Base-by-base conservation (phyloP, 1,140 invertebrate species). In the Parapsyche elsis region DNA sequence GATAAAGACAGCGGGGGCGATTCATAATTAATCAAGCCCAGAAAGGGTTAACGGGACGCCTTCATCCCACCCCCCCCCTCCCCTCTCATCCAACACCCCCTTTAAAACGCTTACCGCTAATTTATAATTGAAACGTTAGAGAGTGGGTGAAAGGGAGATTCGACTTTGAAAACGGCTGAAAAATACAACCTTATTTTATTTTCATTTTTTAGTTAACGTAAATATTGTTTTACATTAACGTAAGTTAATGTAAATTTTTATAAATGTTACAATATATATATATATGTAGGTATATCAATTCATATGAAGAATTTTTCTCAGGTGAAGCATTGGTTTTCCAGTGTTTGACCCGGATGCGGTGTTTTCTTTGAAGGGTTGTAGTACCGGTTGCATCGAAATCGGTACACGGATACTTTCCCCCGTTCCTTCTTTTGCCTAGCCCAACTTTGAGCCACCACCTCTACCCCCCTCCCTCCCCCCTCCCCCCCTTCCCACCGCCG, bases 1-100 rank as follows among this genome's bases (percentile, higher is more conserved):
- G 75, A 80, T 80, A 80, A 82, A 82, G 78, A 80, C 78, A 76
- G 81, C 73, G 71, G 79, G 67, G 44, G 38, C 57, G 81, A 77
- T 80, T 82, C 81, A 82, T 82, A 82, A 82, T 82, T 82, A 82
- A 82, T 82, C 81, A 82, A 75, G 71, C 81, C 79, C 45, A 59
- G 81, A 76, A 64, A 81, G 81, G 79, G 79, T 82, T 80, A 38
- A 46, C 64, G 76, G 76, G 81, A 67, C 71, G 70, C 81, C 49
- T 53, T 53, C 49, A 16, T 53, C 49, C 49, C 49, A 5, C 16
- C 49, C 4, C 10, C 10, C 12, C 49, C 49, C 49, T 53, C 16
- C 10, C 16, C 10, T 4, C 12, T 10, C 49, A 2, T 53, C 16
- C 10, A 1, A 12, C 49, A 53, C 49, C 10, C 24, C 81, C 67